These are phyloP conservation scores for Centroberyx gerrardi DNA, from an alignment of 2,797 vertebrate species.

Conservation along the genomic window DNA sequence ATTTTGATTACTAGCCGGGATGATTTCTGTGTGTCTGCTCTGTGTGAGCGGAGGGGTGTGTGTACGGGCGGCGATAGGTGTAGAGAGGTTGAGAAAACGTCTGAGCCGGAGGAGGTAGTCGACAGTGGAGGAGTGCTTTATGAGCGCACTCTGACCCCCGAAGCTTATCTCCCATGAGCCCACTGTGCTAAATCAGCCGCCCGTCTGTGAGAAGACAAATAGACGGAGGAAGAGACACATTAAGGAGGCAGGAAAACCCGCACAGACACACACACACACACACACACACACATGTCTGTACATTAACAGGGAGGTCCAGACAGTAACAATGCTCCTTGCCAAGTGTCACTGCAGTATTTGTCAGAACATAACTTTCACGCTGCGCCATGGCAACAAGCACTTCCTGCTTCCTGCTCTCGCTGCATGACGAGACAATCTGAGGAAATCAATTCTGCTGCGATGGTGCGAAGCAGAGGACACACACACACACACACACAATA, in stretches of 20 bases:
- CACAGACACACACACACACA: slow-evolving; percentile 43
- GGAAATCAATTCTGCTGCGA: slow-evolving; percentile 75
- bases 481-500: slow-evolving; percentile 31
- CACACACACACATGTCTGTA: slow-evolving; percentile 48
- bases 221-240: slow-evolving; percentile 76
- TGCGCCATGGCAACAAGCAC: slow-evolving; percentile 66
- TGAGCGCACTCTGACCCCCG: slow-evolving; percentile 41
- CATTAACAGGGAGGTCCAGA: slow-evolving; percentile 63
- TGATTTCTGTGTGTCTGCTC: slow-evolving; percentile 20
- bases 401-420: slow-evolving; percentile 77
- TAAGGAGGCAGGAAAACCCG: slow-evolving; percentile 70
- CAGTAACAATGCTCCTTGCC: slow-evolving; percentile 61
- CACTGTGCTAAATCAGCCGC: slow-evolving; percentile 53
- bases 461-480: slow-evolving; percentile 57
- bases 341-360: slow-evolving; percentile 77
- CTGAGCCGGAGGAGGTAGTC: slow-evolving; percentile 44
- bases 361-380: slow-evolving; percentile 69
- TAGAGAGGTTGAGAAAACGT: slow-evolving; percentile 54
- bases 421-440: slow-evolving; percentile 77
- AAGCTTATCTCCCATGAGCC: slow-evolving; percentile 58
- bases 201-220: slow-evolving; percentile 79
- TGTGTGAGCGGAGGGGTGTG: slow-evolving; percentile 9
- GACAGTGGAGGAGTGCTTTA: slow-evolving; percentile 45
- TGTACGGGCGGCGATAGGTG: slow-evolving; percentile 34
- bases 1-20: slow-evolving; percentile 28